Conservation (phyloP, 2,113 vertebrate species). For the Ginglymostoma cirratum region DNA sequence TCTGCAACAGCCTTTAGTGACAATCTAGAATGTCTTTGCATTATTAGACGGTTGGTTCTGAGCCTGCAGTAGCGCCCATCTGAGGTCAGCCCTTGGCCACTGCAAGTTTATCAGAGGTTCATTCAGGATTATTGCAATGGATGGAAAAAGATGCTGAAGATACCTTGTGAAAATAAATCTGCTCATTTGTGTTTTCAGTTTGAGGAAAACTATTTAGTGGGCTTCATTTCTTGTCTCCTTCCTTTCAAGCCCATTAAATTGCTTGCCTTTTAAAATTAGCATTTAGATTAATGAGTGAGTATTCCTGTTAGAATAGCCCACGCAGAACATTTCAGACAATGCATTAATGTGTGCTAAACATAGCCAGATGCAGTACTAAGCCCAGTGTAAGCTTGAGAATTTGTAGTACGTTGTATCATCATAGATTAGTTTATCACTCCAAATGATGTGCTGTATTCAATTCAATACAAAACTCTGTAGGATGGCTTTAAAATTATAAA, state of each 20-base stretch:
- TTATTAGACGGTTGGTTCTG: not conserved
- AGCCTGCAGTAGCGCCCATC: not conserved
- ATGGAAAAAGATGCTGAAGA: not conserved
- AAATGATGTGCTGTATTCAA: no score
- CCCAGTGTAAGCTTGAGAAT: not conserved
- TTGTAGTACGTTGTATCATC: not conserved
- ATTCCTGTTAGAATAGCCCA: not conserved
- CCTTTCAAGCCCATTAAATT: not conserved
- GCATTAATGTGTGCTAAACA: not conserved
- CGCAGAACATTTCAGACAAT: not conserved
- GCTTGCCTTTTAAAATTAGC: conserved; percentile 13
- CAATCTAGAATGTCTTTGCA: not conserved
- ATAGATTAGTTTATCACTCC: not conserved
- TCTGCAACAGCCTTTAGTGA: not conserved
- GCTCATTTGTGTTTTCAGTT: not conserved
- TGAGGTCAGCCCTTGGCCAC: not conserved
- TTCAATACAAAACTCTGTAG: not conserved
- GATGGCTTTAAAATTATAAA: not conserved
- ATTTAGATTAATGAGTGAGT: not conserved
- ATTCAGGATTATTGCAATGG: not conserved
- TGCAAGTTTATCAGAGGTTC: not conserved
- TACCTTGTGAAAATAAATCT: not conserved
- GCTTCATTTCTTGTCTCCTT: not conserved
- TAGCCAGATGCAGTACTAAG: not conserved
- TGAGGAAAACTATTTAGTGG: not conserved